phyloP scores from a whole-genome alignment of 1,140 invertebrate genomes.

The Leptinotarsa undecemlineata region DNA sequence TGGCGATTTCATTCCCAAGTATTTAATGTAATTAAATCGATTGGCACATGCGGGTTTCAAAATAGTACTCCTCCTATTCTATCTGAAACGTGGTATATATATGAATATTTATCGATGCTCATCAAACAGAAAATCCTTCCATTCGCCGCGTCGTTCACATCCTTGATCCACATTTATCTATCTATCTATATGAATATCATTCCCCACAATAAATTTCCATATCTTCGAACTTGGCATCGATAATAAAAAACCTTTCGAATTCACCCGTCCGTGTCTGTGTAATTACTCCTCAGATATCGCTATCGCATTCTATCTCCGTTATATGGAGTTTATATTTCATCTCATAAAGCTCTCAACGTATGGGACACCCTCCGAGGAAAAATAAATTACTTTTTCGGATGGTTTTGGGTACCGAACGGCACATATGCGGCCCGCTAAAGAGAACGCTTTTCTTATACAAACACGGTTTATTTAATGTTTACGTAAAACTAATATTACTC shows the following conservation, averaged over 20 bases:
- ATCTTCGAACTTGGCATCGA: neutral
- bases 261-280: neutral
- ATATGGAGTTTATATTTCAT: conserved; percentile 6
- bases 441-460: neutral
- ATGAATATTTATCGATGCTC: too few species aligned
- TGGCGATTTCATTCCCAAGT: too few species aligned
- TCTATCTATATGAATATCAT: neutral
- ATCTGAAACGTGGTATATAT: too few species aligned
- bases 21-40: too few species aligned
- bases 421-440: neutral
- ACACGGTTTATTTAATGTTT: neutral
- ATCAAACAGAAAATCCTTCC: too few species aligned
- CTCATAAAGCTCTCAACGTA: conserved; percentile 7
- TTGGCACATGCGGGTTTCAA: too few species aligned
- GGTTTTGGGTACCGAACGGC: neutral
- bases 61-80: too few species aligned
- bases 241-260: neutral
- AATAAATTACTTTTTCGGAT: conserved; percentile 6
- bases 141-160: too few species aligned
- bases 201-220: neutral
- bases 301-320: neutral
- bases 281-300: conserved; percentile 8
- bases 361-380: conserved; percentile 4
- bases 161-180: too few species aligned
- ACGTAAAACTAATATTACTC: conserved; percentile 6